Base-by-base conservation (phyloP, 2,113 vertebrate species). In the Syrrhaptes paradoxus region DNA sequence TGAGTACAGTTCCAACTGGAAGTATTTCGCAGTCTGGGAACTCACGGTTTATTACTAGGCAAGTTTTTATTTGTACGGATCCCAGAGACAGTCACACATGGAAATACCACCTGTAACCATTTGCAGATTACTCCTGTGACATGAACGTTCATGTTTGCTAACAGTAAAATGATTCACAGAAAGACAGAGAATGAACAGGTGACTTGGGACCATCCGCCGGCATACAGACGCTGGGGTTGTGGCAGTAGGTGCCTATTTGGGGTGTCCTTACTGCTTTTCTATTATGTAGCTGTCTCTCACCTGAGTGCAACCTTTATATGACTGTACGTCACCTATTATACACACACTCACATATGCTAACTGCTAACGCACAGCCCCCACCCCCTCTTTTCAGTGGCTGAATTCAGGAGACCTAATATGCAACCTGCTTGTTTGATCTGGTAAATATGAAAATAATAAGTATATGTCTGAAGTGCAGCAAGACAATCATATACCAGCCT, bases 211-310 rank as follows among this genome's bases (percentile, higher is more conserved):
- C 26, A 22, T n/a, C 28, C 0, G 1, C 24, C n/a, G 54, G 41
- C 13, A 10, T 43, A 41, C 6, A n/a, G 32, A n/a, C 0, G 0
- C 36, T 51, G 1, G 1, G n/a, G 18, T 3, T 82, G 46, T 26
- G 61, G 36, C 51, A 63, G 31, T 17, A 48, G 17, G 17, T 49
- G 32, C 24, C 57, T 28, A 17, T 52, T 55, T 85, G 55, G 38
- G 11, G 17, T 63, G 29, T 17, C 13, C 43, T 79, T 66, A 25
- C n/a, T 71, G 57, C 17, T 84, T 74, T 66, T 59, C 12, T 19
- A 13, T 41, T 20, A 34, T 3, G 10, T 7, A 51, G 8, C 29
- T 71, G 12, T 25, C 34, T 70, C 17, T 67, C 43, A 51, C 26
- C 17, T 62, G n/a, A 74, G 19, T 19, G 29, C n/a, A 54, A 26